Base-by-base conservation (phyloP, 2,888 invertebrate species). In the Molanna angustata region DNA sequence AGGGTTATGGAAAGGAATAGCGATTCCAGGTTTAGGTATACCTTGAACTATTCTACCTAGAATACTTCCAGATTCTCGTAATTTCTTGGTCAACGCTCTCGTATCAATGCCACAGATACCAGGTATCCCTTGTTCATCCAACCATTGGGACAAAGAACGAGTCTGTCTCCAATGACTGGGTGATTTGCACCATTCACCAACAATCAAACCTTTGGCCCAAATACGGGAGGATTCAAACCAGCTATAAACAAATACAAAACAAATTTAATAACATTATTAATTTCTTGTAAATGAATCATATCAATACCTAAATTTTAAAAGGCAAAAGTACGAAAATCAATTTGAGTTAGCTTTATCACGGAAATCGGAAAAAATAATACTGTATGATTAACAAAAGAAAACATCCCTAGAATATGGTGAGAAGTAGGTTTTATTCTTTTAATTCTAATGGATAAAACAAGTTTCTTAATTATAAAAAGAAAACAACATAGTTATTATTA, bases 51-150 rank as follows among this genome's bases (percentile, higher is more conserved):
- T 84, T 43, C 80, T 73, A 2, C 85, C 85, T 35, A 96, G 77
- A 65, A 94, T 85, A 1, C 91, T 87, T 17, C 98, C 98, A 62
- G 85, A 84, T 63, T 90, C 88, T 7, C 98, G 82, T 35, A 99
- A 89, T 63, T 87, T 86, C 70, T 94, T 91, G 0, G 99, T 99
- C 19, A 99, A 75, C 0, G 87, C 85, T 55, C 99, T 80, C 0
- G 98, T 98, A 69, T 99, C 99, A 57, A 99, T 83, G 33, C 92
- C 95, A 70, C 85, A 86, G 18, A 97, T 85, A 1, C 95, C 97
- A 1, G 95, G 93, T 22, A 97, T 76, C 18, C 84, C 80, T 62
- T 89, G 81, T 22, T 82, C 77, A 54, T 77, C 74, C 76, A 98
- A 82, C 97, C 97, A 98, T 52, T 83, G 66, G 0, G 91, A 88